Conservation (phyloP, 2,113 vertebrate species). For the Mus musculus region DNA sequence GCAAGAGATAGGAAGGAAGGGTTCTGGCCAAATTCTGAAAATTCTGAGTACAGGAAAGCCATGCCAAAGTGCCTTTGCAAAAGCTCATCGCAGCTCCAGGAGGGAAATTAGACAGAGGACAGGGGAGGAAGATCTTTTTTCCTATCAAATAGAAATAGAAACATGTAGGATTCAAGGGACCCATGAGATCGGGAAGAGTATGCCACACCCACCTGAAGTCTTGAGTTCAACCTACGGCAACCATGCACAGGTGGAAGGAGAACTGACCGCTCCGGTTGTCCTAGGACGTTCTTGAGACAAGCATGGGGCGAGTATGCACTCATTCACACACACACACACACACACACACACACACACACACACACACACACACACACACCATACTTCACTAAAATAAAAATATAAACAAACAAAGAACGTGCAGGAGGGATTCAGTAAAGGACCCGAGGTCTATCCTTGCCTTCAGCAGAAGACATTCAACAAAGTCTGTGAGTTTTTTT, state of each 20-base stretch:
- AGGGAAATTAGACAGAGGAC: background rate
- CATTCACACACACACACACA: background rate
- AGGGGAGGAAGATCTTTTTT: background rate
- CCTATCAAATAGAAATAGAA: constrained; percentile 24
- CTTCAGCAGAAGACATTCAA: background rate
- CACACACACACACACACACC: background rate
- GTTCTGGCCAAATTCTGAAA: background rate
- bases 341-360: background rate
- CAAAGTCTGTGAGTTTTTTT: background rate
- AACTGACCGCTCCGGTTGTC: background rate
- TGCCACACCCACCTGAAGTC: background rate
- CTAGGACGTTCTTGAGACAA: background rate
- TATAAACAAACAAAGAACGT: background rate
- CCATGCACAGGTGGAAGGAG: background rate
- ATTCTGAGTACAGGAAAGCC: constrained; percentile 2
- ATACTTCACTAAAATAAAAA: background rate
- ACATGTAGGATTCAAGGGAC: background rate
- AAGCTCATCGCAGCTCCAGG: background rate
- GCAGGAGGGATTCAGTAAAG: background rate
- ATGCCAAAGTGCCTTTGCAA: background rate
- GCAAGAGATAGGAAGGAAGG: background rate
- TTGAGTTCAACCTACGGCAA: background rate
- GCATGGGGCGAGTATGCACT: no score
- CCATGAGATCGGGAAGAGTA: background rate
- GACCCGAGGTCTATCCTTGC: background rate